Percentiles rank a stretch among this genome's conserved stretches.
Evolutionary conservation across 2,888 invertebrate species (phyloP).

Genomic region (Saturnia japonica): DNA sequence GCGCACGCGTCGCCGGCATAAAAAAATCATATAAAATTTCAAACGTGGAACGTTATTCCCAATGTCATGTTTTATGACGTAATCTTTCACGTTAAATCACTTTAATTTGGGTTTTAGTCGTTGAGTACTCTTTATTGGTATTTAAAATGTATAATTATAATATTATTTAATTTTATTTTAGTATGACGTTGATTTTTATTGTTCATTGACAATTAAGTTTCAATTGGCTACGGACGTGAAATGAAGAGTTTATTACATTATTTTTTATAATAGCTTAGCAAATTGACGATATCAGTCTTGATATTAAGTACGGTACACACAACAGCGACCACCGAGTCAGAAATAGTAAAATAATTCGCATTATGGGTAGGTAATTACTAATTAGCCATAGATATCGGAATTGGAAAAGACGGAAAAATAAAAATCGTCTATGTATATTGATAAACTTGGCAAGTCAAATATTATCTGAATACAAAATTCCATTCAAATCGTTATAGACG

Average conservation of each 20-base stretch:
- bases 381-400: neutral
- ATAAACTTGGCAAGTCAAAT: no score
- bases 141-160: slow-evolving; percentile 40
- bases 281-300: no score
- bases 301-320: no score
- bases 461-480: no score
- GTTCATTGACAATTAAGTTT: slow-evolving; percentile 25
- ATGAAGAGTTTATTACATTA: slow-evolving; percentile 16
- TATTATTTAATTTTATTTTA: slow-evolving; percentile 33
- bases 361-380: no score
- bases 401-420: neutral
- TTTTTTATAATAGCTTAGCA: no score
- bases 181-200: slow-evolving; percentile 45
- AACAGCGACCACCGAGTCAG: no score
- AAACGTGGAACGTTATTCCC: slow-evolving; percentile 3
- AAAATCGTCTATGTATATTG: no score
- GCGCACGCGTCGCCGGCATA: slow-evolving; percentile 64
- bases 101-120: slow-evolving; percentile 35
- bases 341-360: no score
- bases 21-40: slow-evolving; percentile 17
- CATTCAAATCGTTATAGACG: no score
- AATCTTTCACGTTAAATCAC: slow-evolving; percentile 34
- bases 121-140: slow-evolving; percentile 57
- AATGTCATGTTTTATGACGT: slow-evolving; percentile 42
- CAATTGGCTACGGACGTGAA: slow-evolving; percentile 23